Evolutionary conservation across 2,888 invertebrate genomes (phyloP).

Genomic region (Melipona beecheii): DNA sequence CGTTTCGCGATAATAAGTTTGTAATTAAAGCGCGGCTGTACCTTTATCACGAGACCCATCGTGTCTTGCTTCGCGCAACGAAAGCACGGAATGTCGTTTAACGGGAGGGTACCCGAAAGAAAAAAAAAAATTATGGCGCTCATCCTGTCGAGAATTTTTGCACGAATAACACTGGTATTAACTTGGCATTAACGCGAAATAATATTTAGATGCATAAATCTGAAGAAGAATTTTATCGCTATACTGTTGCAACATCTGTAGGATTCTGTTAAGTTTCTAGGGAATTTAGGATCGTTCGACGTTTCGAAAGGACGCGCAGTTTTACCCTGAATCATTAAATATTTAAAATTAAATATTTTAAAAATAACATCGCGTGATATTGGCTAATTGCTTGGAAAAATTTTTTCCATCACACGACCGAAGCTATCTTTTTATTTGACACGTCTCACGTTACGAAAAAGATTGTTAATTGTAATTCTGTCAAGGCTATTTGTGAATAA

Average conservation of each 20-base stretch:
- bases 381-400: no score
- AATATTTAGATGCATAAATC: background rate
- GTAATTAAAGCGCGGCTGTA: conserved; percentile 77
- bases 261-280: background rate
- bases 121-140: background rate
- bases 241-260: background rate
- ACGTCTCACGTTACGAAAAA: no score
- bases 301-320: no score
- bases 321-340: no score
- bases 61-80: background rate
- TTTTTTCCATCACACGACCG: no score
- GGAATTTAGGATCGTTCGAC: no score
- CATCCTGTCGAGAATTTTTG: background rate
- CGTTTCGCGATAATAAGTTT: conserved; percentile 73
- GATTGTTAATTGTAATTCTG: background rate
- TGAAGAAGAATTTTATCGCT: no score
- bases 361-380: no score
- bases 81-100: background rate
- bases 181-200: background rate
- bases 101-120: background rate
- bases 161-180: background rate
- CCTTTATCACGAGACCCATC: conserved; percentile 21
- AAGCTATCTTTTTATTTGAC: no score
- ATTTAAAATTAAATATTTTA: no score
- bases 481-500: background rate